A percentile compares a stretch with the other conserved stretches of the same genome.
These are phyloP conservation scores for Cotesia typhae DNA, from an alignment of 1,140 invertebrate genomes.

Conservation along the genomic window DNA sequence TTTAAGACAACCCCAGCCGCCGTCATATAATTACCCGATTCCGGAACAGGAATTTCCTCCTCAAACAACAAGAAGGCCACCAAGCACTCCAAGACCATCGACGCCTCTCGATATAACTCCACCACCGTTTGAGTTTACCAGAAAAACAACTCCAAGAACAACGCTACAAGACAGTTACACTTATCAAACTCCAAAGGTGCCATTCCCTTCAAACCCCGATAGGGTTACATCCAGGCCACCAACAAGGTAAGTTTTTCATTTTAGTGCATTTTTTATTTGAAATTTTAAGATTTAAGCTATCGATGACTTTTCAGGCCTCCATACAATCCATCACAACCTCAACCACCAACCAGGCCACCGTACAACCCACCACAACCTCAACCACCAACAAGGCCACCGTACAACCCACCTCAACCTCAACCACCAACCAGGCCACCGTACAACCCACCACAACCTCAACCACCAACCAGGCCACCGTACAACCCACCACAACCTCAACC, in stretches of 20 bases:
- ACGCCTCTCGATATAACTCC: neutral
- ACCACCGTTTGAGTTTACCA: slow-evolving; percentile 5
- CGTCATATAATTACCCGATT: neutral
- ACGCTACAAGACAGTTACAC: slow-evolving; percentile 9
- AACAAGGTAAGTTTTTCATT: slow-evolving; percentile 13
- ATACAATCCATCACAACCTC: neutral
- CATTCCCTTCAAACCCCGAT: slow-evolving; percentile 14
- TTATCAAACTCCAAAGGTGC: slow-evolving; percentile 12
- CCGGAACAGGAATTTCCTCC: slow-evolving; percentile 3
- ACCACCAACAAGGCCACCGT: neutral
- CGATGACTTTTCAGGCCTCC: slow-evolving; percentile 9
- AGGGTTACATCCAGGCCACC: neutral
- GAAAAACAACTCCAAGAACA: slow-evolving; percentile 12
- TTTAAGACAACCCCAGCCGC: slow-evolving; percentile 19
- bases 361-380: slow-evolving; percentile 31
- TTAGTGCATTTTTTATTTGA: neutral
- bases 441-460: slow-evolving; percentile 31
- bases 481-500: slow-evolving; percentile 29
- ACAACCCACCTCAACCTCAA: no score
- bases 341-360: slow-evolving; percentile 5
- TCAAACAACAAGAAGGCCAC: slow-evolving; percentile 4
- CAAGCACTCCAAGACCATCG: slow-evolving; percentile 10
- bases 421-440: slow-evolving; percentile 17
- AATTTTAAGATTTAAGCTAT: neutral
- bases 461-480: slow-evolving; percentile 28